Conservation (phyloP, 53 echinoderm and acorn worm genomes). For the Astropecten irregularis region DNA sequence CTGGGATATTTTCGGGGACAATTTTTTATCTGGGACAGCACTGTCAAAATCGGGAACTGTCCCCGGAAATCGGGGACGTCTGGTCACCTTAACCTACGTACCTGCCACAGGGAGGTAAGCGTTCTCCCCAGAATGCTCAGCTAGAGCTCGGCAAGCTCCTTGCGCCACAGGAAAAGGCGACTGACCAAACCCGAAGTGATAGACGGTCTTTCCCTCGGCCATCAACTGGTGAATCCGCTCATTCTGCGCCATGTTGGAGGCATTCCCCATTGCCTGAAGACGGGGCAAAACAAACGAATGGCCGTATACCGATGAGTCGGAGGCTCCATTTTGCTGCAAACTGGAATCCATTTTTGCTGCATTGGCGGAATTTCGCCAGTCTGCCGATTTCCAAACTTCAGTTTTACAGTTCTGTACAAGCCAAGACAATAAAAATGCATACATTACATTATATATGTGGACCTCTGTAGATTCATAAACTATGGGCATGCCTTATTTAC, state of each 20-base stretch:
- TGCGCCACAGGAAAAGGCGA: constrained; percentile 85
- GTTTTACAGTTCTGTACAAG: too few relatives aligned
- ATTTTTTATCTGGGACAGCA: too few relatives aligned
- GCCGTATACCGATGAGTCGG: not conserved
- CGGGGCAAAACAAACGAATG: constrained; percentile 66
- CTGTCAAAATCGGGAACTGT: too few relatives aligned
- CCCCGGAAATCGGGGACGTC: too few relatives aligned
- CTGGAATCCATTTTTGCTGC: constrained; percentile 11
- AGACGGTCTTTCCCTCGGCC: constrained; percentile 71
- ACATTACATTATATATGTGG: too few relatives aligned
- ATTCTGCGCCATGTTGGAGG: constrained; percentile 88
- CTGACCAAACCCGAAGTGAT: constrained; percentile 96
- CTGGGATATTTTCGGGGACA: too few relatives aligned
- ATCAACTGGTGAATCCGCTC: constrained; percentile 76
- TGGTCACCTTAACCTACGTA: constrained; percentile 43
- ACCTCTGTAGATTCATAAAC: too few relatives aligned
- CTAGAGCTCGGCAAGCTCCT: constrained; percentile 66
- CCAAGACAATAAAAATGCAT: too few relatives aligned
- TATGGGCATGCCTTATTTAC: too few relatives aligned
- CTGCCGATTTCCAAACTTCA: too few relatives aligned
- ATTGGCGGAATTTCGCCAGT: too few relatives aligned
- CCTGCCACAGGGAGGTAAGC: constrained; percentile 90
- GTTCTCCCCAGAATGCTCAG: constrained; percentile 78
- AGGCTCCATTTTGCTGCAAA: not conserved
- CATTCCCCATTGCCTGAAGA: constrained; percentile 53